phyloP scores from a whole-genome alignment of 2,113 vertebrate genomes.

The Halichoerus grypus region DNA sequence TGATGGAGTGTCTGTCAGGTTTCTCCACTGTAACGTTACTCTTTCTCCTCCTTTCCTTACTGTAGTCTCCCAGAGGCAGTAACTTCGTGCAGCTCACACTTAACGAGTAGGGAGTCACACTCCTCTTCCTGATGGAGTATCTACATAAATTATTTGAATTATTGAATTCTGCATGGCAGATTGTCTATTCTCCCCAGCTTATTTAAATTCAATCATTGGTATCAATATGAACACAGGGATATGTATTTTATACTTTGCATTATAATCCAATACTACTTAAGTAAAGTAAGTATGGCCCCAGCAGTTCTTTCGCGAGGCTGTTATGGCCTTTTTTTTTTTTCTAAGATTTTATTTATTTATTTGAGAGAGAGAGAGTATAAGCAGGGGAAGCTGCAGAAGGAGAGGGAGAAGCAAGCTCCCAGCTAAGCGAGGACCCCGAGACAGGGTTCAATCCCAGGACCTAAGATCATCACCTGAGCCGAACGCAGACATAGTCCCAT shows the following conservation, averaged over 20 bases:
- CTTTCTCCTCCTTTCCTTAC: not conserved
- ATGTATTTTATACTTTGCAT: not conserved
- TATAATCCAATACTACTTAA: not conserved
- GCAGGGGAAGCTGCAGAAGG: too few relatives aligned
- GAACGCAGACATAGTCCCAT: not conserved
- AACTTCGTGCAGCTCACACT: not conserved
- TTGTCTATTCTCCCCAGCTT: not conserved
- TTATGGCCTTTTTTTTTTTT: not conserved
- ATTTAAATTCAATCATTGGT: not conserved
- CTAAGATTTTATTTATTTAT: too few relatives aligned
- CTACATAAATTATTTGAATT: not conserved
- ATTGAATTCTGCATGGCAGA: not conserved
- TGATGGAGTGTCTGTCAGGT: not conserved
- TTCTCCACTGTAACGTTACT: not conserved
- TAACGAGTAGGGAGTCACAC: not conserved
- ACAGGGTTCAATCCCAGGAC: too few relatives aligned
- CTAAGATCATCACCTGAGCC: too few relatives aligned
- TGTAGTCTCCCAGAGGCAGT: not conserved
- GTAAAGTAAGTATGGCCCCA: not conserved
- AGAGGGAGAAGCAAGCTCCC: too few relatives aligned
- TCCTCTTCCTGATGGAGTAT: not conserved
- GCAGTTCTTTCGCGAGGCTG: not conserved
- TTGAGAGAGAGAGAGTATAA: too few relatives aligned
- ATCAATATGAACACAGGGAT: not conserved
- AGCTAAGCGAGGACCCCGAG: too few relatives aligned